These are phyloP conservation scores for Megaceryle maxima DNA, from an alignment of 2,113 vertebrate species.

Conservation along the genomic window DNA sequence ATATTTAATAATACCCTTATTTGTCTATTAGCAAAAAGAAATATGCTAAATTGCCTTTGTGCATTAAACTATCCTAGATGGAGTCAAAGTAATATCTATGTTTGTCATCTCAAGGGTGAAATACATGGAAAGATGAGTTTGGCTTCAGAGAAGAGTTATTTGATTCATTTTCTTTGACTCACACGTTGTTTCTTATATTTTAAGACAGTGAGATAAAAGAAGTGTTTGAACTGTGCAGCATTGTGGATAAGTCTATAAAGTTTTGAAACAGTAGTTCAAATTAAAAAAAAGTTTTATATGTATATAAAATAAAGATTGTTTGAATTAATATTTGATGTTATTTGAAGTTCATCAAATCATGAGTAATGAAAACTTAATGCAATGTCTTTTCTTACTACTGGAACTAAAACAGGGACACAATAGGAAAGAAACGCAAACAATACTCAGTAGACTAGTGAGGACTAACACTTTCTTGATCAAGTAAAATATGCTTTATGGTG, in stretches of 20 bases:
- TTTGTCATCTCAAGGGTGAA: background rate
- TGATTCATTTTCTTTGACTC: background rate
- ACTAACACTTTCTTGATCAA: background rate
- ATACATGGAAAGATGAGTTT: background rate
- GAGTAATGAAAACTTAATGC: background rate
- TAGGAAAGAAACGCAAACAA: background rate
- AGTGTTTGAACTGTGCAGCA: background rate
- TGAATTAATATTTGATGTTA: background rate
- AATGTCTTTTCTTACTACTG: background rate
- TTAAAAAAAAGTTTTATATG: background rate
- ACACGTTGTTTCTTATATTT: background rate
- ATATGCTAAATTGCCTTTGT: background rate
- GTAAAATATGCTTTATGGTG: background rate
- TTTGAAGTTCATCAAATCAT: background rate
- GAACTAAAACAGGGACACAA: background rate
- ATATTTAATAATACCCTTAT: background rate
- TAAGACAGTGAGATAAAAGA: background rate
- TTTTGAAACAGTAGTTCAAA: background rate
- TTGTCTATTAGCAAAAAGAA: background rate
- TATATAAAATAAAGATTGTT: background rate
- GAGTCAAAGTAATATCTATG: background rate
- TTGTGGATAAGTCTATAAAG: background rate
- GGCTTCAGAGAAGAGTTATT: background rate
- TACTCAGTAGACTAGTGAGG: background rate
- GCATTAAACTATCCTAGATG: background rate